A percentile compares a stretch with the other conserved stretches of the same genome.
Evolutionary conservation across 92 coral and sea anemone genomes (phyloP).

Genomic region (Epizoanthus fatuus): DNA sequence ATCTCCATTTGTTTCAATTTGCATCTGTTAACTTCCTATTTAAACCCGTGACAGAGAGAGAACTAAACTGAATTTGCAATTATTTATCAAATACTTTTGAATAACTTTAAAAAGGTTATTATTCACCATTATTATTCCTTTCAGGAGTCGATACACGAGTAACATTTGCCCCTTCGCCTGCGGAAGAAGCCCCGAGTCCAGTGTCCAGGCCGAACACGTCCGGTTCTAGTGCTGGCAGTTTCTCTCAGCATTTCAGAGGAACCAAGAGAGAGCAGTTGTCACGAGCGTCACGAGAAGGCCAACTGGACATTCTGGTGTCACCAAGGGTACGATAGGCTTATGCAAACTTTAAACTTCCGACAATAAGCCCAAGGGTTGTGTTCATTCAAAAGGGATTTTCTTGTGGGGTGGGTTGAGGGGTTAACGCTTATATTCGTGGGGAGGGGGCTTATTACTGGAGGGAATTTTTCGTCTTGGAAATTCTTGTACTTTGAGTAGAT

Average conservation of each 20-base stretch:
- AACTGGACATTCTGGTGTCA: conserved; percentile 79
- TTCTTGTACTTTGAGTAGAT: no score
- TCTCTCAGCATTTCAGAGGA: conserved; percentile 61
- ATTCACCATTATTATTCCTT: neutral
- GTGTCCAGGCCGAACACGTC: conserved; percentile 11
- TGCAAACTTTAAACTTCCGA: no score
- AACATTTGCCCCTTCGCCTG: conserved; percentile 2
- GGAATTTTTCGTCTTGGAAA: no score
- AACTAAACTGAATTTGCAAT: neutral
- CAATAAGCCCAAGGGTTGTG: no score
- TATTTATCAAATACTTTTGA: neutral
- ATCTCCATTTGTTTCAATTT: no score
- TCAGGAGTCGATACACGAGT: conserved; percentile 35
- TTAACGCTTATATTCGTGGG: no score
- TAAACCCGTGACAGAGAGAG: no score
- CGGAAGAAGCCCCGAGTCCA: neutral
- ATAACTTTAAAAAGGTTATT: no score
- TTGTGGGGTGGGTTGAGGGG: no score
- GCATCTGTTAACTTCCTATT: no score
- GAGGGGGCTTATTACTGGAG: no score
- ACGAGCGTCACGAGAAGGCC: conserved; percentile 68
- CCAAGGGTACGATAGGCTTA: conserved; percentile 66
- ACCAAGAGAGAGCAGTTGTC: conserved; percentile 87
- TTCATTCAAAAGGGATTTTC: no score
- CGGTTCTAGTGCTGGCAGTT: neutral